Conservation (phyloP, 2,888 invertebrate species). For the Nasonovia ribisnigri region DNA sequence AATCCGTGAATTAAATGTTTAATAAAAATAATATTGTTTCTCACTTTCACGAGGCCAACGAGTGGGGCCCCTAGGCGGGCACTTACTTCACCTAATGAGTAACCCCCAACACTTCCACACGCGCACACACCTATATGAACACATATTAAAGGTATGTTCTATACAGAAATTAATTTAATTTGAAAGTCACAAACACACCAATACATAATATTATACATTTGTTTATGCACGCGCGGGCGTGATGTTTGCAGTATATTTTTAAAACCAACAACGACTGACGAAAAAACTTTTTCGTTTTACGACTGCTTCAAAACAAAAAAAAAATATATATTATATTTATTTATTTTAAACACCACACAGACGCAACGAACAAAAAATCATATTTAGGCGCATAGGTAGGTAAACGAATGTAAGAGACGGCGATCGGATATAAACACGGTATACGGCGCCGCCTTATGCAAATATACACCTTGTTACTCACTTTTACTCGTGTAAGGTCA, state of each 20-base stretch:
- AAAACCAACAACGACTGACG: neutral
- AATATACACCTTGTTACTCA: conserved; percentile 8
- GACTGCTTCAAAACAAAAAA: neutral
- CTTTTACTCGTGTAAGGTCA: neutral
- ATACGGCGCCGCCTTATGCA: conserved; percentile 38
- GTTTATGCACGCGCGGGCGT: too few species aligned
- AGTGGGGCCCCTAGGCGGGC: neutral
- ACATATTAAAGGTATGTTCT: too few species aligned
- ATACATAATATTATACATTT: too few species aligned
- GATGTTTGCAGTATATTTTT: neutral
- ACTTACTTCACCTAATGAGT: too few species aligned
- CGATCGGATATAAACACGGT: neutral
- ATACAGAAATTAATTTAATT: too few species aligned
- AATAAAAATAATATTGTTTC: too few species aligned
- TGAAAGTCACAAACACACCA: too few species aligned
- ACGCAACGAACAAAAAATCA: neutral
- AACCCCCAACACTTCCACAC: too few species aligned
- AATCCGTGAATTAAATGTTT: too few species aligned
- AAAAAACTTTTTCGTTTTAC: neutral
- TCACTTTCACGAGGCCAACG: too few species aligned
- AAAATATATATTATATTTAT: neutral
- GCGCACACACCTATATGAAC: too few species aligned
- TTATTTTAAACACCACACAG: neutral
- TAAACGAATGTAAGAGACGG: neutral
- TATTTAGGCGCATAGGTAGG: neutral